These are phyloP conservation scores for Nemapogon koenigi DNA, from an alignment of 2,888 invertebrate species.

Conservation along the genomic window DNA sequence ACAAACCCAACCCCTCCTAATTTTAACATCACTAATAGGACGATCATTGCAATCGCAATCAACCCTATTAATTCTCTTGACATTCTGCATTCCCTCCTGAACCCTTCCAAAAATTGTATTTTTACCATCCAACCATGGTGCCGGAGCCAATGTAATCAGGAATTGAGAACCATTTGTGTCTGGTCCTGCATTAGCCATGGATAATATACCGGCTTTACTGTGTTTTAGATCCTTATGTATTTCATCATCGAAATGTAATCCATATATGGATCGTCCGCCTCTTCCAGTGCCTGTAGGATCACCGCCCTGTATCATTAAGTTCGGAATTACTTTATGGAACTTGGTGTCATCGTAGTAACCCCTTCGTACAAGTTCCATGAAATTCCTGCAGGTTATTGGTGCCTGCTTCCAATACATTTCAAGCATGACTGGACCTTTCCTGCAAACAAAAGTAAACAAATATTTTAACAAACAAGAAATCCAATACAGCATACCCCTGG, in stretches of 20 bases:
- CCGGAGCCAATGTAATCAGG: conserved; percentile 95
- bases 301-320: conserved; percentile 95
- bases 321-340: conserved; percentile 94
- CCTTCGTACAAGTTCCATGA: conserved; percentile 90
- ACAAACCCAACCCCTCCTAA: conserved; percentile 68
- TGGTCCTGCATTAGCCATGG: conserved; percentile 99
- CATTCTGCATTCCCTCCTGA: conserved; percentile 86
- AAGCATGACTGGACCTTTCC: conserved; percentile 91
- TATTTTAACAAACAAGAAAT: too few species aligned
- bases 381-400: conserved; percentile 96
- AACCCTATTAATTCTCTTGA: conserved; percentile 91
- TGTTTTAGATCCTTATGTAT: conserved; percentile 93
- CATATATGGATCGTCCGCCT: conserved; percentile 97
- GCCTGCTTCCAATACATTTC: conserved; percentile 99
- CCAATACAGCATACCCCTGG: too few species aligned
- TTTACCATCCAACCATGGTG: conserved; percentile 97
- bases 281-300: conserved; percentile 98
- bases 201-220: conserved; percentile 87
- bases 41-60: conserved; percentile 93
- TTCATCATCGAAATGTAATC: conserved; percentile 94
- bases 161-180: conserved; percentile 98
- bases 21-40: conserved; percentile 88
- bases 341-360: conserved; percentile 97
- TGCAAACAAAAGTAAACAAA: too few species aligned
- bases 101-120: conserved; percentile 96